Conservation (phyloP, 2,888 invertebrate species). For the Orthosia gothica region DNA sequence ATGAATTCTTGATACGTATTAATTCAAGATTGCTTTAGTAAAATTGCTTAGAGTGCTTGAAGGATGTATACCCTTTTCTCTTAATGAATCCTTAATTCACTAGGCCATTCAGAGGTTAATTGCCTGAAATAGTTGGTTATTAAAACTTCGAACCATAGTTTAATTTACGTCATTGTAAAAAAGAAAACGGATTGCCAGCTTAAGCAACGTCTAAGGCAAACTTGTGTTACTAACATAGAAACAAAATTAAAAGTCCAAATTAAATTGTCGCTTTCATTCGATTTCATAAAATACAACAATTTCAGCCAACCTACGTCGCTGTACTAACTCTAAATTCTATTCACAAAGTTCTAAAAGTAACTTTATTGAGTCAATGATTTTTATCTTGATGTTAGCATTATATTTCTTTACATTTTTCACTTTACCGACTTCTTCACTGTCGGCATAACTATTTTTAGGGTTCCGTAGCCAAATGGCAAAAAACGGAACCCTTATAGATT, state of each 20-base stretch:
- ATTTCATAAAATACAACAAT: neutral
- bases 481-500: too few species aligned
- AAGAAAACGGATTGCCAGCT: neutral
- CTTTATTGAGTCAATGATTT: conserved; percentile 52
- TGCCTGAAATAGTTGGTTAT: neutral
- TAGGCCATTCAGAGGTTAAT: neutral
- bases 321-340: conserved; percentile 41
- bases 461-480: too few species aligned
- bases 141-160: neutral
- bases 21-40: too few species aligned
- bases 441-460: neutral
- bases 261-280: neutral
- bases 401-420: conserved; percentile 32
- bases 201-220: neutral
- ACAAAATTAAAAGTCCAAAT: conserved; percentile 1
- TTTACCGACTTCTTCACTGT: conserved; percentile 1
- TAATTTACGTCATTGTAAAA: too few species aligned
- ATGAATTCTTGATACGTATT: neutral
- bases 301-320: neutral
- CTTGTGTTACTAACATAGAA: conserved; percentile 4
- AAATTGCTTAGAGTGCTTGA: neutral
- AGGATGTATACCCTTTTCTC: neutral
- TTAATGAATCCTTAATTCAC: neutral
- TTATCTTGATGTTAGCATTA: conserved; percentile 33
- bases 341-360: conserved; percentile 31